Conservation (phyloP, 2,113 vertebrate species). For the Tamias sibiricus region DNA sequence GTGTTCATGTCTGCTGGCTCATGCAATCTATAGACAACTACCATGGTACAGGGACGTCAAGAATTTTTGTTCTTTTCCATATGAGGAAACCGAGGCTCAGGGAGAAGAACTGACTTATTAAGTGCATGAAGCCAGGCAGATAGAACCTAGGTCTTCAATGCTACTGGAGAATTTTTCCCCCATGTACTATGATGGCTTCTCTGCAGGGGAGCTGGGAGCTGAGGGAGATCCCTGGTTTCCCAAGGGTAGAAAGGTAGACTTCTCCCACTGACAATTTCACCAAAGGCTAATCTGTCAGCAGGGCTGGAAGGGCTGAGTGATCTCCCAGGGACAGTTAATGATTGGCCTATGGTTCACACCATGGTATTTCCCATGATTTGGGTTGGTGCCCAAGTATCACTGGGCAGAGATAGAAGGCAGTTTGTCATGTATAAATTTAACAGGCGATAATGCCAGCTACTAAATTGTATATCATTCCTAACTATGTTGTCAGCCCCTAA, state of each 20-base stretch:
- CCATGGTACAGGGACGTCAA: background rate
- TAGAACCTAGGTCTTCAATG: background rate
- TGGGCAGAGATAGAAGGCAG: slow-evolving; percentile 73
- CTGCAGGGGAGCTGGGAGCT: background rate
- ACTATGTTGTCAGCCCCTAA: slow-evolving; percentile 63
- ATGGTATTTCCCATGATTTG: slow-evolving; percentile 51
- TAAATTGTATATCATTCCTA: slow-evolving; percentile 45
- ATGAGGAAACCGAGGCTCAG: background rate
- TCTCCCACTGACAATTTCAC: background rate
- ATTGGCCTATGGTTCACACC: background rate
- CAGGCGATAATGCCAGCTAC: slow-evolving; percentile 62
- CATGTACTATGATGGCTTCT: background rate
- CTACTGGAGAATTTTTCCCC: background rate
- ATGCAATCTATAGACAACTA: background rate
- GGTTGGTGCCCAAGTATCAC: slow-evolving; percentile 65
- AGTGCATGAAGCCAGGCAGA: background rate
- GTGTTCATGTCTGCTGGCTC: background rate
- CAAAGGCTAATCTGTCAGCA: background rate
- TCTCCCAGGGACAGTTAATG: slow-evolving; percentile 11
- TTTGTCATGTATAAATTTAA: slow-evolving; percentile 81
- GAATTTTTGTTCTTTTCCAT: background rate
- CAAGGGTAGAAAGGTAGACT: background rate
- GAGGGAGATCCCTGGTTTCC: background rate
- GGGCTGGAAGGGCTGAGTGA: background rate
- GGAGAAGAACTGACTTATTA: background rate